These are phyloP conservation scores for Anoplius nigerrimus DNA, from an alignment of 2,888 invertebrate species.

Conservation along the genomic window DNA sequence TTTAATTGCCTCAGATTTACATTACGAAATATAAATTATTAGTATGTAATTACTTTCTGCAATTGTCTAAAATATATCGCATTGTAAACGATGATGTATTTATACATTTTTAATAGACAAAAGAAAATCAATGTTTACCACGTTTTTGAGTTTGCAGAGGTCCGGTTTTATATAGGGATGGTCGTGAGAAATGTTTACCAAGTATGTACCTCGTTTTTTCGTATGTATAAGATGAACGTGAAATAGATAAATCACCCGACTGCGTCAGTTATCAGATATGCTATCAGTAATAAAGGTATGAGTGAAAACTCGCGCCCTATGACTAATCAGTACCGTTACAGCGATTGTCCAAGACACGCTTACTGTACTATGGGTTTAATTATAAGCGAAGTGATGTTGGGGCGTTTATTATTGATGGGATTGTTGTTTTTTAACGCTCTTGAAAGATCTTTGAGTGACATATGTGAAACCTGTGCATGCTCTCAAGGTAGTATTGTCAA, in stretches of 20 bases:
- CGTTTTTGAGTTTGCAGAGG: too few relatives aligned
- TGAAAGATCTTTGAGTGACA: slow-evolving; percentile 29
- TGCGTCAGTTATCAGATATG: slow-evolving; percentile 63
- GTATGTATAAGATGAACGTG: not conserved
- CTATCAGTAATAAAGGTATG: slow-evolving; percentile 46
- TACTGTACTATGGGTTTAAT: slow-evolving; percentile 8
- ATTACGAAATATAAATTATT: slow-evolving; percentile 1
- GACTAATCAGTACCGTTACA: too few relatives aligned
- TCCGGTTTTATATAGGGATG: too few relatives aligned
- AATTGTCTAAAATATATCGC: not conserved
- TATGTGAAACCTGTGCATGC: slow-evolving; percentile 62
- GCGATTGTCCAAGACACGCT: slow-evolving; percentile 22
- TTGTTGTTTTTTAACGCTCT: not conserved
- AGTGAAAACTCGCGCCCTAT: not conserved
- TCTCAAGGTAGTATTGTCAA: slow-evolving; percentile 50
- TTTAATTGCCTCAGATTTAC: too few relatives aligned
- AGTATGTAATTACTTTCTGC: not conserved
- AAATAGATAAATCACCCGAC: slow-evolving; percentile 45
- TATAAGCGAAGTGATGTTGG: not conserved
- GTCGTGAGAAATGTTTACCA: too few relatives aligned
- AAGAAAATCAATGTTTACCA: too few relatives aligned
- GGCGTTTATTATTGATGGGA: not conserved
- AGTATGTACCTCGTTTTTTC: too few relatives aligned
- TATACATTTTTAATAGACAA: too few relatives aligned
- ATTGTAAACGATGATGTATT: not conserved